Conservation (phyloP, 2,113 vertebrate genomes). For the Chaetodon auriga region DNA sequence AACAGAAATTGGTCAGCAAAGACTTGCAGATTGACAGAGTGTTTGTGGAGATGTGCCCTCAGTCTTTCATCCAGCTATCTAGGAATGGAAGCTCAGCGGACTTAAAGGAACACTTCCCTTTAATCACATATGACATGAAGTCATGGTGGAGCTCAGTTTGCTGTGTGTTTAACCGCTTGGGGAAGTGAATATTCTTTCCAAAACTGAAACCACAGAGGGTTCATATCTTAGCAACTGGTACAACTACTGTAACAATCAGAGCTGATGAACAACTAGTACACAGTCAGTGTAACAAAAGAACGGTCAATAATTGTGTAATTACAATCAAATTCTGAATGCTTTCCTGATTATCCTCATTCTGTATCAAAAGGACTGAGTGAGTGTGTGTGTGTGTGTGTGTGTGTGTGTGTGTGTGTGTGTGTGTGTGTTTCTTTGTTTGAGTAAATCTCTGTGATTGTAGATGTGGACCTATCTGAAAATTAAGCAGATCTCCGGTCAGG, state of each 20-base stretch:
- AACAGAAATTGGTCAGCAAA: neutral
- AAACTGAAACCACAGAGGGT: neutral
- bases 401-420: no score
- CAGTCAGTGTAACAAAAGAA: neutral
- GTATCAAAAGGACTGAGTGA: neutral
- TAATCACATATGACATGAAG: neutral
- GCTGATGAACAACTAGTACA: neutral
- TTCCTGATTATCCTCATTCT: conserved; percentile 9
- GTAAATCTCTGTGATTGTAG: neutral
- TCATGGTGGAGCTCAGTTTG: neutral
- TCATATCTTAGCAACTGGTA: conserved; percentile 5
- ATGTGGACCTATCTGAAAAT: conserved; percentile 35
- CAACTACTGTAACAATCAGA: neutral
- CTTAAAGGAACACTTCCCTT: neutral
- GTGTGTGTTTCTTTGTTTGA: neutral
- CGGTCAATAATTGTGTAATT: conserved; percentile 7
- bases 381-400: neutral
- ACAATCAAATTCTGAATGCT: conserved; percentile 25
- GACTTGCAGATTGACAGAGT: neutral
- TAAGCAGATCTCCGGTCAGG: conserved; percentile 33
- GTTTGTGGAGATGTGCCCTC: neutral
- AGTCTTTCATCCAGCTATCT: neutral
- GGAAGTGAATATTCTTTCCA: neutral
- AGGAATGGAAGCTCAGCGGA: neutral
- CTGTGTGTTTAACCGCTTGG: neutral